Conservation (phyloP, 2,888 invertebrate genomes). For the Melieria omissa region DNA sequence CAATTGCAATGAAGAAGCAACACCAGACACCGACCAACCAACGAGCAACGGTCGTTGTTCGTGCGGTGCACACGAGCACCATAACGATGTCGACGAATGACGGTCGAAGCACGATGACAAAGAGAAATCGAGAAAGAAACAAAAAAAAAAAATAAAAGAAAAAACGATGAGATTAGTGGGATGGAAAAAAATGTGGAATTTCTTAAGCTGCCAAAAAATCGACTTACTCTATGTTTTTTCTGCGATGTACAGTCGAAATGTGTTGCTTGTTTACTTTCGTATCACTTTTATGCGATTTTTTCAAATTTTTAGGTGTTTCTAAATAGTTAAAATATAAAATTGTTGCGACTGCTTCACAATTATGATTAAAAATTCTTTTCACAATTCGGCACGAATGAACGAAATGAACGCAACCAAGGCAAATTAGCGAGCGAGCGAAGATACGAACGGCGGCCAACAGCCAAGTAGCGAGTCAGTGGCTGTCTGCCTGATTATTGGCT, state of each 20-base stretch:
- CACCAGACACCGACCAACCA: conserved; percentile 45
- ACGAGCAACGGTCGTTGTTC: conserved; percentile 29
- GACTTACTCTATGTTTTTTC: conserved; percentile 11
- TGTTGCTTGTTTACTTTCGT: conserved; percentile 2
- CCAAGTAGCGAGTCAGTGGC: conserved; percentile 4
- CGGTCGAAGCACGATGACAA: conserved; percentile 25
- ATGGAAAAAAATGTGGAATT: conserved; percentile 8
- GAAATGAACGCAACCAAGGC: not conserved
- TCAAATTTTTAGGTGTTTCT: conserved; percentile 32
- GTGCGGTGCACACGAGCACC: conserved; percentile 17
- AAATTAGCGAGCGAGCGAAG: conserved; percentile 35
- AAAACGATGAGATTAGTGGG: not conserved
- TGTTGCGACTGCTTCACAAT: conserved; percentile 29
- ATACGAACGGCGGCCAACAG: conserved; percentile 43
- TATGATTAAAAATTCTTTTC: conserved; percentile 36
- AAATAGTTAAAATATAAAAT: conserved; percentile 30
- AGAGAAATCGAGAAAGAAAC: conserved; percentile 24
- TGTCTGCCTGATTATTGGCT: not conserved
- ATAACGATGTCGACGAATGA: conserved; percentile 21
- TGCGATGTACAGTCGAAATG: conserved; percentile 19
- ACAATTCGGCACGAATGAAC: conserved; percentile 44
- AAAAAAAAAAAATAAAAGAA: conserved; percentile 17
- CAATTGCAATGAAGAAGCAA: conserved; percentile 25
- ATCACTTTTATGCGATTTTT: conserved; percentile 29
- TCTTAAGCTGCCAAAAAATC: not conserved